phyloP scores from a whole-genome alignment of 1,140 invertebrate genomes.

The Scaptodrosophila lebanonensis region DNA sequence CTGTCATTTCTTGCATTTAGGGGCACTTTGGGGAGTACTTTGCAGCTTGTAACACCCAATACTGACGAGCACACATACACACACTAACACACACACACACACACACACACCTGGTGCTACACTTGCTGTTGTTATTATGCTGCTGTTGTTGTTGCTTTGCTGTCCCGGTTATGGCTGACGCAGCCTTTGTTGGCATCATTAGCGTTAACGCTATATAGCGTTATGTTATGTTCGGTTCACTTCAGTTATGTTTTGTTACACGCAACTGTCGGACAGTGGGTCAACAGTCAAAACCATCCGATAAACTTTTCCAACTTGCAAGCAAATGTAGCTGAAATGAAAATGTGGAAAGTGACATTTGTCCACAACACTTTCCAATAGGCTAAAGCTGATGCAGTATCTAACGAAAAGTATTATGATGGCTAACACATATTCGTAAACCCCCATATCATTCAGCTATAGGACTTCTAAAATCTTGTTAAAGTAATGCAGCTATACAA shows the following conservation, averaged over 20 bases:
- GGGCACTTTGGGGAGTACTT: slow-evolving; percentile 74
- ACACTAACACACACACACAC: slow-evolving; percentile 6
- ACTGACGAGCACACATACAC: slow-evolving; percentile 40
- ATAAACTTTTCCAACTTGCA: background rate
- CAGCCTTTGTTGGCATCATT: slow-evolving; percentile 57
- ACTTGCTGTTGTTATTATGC: slow-evolving; percentile 16
- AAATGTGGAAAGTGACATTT: too few relatives aligned
- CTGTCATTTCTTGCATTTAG: slow-evolving; percentile 75
- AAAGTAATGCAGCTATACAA: too few relatives aligned
- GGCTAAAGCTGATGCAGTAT: too few relatives aligned
- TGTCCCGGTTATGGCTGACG: slow-evolving; percentile 21
- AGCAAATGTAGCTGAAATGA: too few relatives aligned
- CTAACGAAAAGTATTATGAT: too few relatives aligned
- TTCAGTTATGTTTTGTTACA: slow-evolving; percentile 34
- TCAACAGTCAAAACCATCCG: background rate
- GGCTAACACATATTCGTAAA: too few relatives aligned
- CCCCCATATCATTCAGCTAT: too few relatives aligned
- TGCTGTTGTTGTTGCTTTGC: slow-evolving; percentile 28
- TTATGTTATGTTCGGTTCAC: slow-evolving; percentile 68
- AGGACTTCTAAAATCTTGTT: too few relatives aligned
- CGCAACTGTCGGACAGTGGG: background rate
- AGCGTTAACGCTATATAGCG: slow-evolving; percentile 70
- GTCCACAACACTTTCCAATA: too few relatives aligned
- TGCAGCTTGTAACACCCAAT: slow-evolving; percentile 72
- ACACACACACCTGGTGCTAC: slow-evolving; percentile 43